A percentile compares a stretch with the other conserved stretches of the same genome.
Conservation (phyloP, 2,888 invertebrate genomes). For the Formica aserva region DNA sequence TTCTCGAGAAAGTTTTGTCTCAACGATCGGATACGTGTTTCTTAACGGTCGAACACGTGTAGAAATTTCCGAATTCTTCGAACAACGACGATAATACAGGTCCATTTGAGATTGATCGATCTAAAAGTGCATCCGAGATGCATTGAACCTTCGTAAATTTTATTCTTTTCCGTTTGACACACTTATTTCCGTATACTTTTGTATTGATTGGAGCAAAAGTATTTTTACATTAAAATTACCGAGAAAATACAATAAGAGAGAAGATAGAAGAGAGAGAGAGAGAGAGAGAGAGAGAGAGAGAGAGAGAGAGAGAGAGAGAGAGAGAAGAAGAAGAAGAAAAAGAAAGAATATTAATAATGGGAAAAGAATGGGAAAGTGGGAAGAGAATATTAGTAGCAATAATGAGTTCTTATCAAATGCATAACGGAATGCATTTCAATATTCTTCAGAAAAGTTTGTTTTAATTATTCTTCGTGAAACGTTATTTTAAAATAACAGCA, state of each 20-base stretch:
- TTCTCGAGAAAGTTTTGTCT: slow-evolving; percentile 9
- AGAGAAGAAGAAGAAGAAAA: background rate
- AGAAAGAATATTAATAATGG: background rate
- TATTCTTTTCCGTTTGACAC: background rate
- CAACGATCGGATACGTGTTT: background rate
- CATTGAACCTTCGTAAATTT: background rate
- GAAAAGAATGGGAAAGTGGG: too few species aligned
- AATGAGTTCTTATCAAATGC: background rate
- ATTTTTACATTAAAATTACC: slow-evolving; percentile 21
- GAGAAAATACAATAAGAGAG: background rate
- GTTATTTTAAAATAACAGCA: background rate
- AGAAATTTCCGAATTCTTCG: slow-evolving; percentile 6
- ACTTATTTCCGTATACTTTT: background rate
- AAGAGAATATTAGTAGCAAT: background rate
- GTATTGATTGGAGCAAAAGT: background rate
- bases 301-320: too few species aligned
- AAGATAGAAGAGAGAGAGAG: background rate
- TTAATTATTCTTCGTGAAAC: background rate
- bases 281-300: background rate
- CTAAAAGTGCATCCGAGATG: slow-evolving; percentile 1
- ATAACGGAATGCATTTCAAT: background rate
- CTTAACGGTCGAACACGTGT: background rate
- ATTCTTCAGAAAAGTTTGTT: background rate
- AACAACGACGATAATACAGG: background rate
- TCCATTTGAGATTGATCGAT: background rate